A percentile compares a stretch with the other conserved stretches of the same genome.
These are phyloP conservation scores for Monochamus alternatus DNA, from an alignment of 2,888 invertebrate genomes.

Conservation along the genomic window DNA sequence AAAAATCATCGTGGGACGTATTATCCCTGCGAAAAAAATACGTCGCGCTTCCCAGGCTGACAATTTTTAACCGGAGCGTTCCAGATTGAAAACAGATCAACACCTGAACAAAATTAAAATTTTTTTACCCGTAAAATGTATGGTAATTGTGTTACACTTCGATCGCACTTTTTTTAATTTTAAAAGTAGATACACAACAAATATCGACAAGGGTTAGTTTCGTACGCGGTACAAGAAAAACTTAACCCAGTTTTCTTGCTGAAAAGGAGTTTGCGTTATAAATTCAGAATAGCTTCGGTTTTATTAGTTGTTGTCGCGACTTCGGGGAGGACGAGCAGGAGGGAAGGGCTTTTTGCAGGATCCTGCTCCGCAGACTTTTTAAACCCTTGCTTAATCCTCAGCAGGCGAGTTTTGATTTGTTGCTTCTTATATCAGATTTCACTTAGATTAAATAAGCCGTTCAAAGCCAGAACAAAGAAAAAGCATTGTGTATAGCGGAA, in stretches of 20 bases:
- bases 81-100: no score
- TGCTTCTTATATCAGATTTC: neutral
- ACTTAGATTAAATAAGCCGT: neutral
- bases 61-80: no score
- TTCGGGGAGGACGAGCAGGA: neutral
- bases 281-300: slow-evolving; percentile 2
- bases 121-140: no score
- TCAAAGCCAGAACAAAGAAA: neutral
- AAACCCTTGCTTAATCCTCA: neutral
- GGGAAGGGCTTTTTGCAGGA: neutral
- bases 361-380: no score
- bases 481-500: neutral
- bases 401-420: slow-evolving; percentile 9
- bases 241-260: neutral
- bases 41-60: no score
- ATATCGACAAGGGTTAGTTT: neutral
- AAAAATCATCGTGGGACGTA: neutral
- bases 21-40: neutral
- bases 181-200: no score
- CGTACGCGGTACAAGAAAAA: slow-evolving; percentile 1
- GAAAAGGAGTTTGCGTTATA: slow-evolving; percentile 3
- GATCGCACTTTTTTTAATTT: no score
- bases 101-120: no score
- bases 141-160: no score
- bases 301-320: slow-evolving; percentile 8